Evolutionary conservation across 2,113 vertebrate species (phyloP).

Genomic region (Stegostoma tigrinum): DNA sequence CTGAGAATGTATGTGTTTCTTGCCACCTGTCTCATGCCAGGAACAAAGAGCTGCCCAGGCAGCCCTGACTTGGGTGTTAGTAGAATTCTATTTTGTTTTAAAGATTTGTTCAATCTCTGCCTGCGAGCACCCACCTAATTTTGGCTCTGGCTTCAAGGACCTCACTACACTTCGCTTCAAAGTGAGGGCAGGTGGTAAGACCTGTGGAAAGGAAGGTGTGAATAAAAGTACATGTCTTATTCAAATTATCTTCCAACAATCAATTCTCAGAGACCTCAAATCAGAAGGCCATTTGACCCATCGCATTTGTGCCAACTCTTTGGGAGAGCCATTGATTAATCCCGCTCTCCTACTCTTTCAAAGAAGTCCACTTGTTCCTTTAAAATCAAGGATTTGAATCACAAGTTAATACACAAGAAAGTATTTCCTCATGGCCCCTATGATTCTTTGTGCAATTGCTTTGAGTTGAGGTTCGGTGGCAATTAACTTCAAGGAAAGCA

Average conservation of each 20-base stretch:
- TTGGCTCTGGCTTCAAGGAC: neutral
- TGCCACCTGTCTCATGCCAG: neutral
- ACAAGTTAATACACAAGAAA: neutral
- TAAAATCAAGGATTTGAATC: neutral
- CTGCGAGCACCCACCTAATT: neutral
- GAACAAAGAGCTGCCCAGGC: neutral
- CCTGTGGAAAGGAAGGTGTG: neutral
- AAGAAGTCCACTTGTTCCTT: neutral
- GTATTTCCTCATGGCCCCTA: neutral
- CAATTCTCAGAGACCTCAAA: neutral
- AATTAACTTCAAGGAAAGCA: neutral
- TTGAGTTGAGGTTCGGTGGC: neutral
- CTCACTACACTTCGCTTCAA: neutral
- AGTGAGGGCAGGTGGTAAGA: neutral
- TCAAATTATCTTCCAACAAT: neutral
- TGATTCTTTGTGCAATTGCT: neutral
- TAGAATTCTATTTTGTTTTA: neutral
- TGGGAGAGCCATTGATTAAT: neutral
- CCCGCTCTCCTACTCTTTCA: neutral
- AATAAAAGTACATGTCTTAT: neutral
- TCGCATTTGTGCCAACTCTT: neutral
- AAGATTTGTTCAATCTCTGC: neutral
- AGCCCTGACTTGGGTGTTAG: neutral
- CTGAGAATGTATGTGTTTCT: neutral
- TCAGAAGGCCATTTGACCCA: neutral